Base-by-base conservation (phyloP, 1,140 invertebrate genomes). In the Pogonognathellus flavescens region DNA sequence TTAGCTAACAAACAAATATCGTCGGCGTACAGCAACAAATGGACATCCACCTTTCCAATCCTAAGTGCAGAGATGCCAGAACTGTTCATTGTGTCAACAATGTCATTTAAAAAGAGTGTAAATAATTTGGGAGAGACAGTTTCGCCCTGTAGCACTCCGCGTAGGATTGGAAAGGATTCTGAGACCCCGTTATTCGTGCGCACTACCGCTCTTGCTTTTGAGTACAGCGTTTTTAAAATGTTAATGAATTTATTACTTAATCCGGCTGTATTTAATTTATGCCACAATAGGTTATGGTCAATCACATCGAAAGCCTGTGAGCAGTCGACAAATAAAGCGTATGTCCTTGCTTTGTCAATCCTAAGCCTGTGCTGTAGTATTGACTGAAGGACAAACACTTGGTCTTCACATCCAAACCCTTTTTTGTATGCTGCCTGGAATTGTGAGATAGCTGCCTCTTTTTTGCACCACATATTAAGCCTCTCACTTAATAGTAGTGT, bases 341-440 rank as follows among this genome's bases (percentile, higher is more conserved):
- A 87, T 9, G 85, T 14, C 22, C 83, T 83, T 60, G 25, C 41
- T 10, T 80, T 86, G 66, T 50, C 41, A 2, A 41, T 53, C 9
- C 16, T 50, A 1, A 59, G 18, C 8, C 9, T n/a, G 85, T 59
- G 25, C 5, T 66, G 20, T 18, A 60, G 59, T 49, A 66, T 66
- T 2, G 87, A 70, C 13, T 87, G 83, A 5, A 90, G 62, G 1
- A 87, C 57, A 80, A 89, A 90, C 0, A 89, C 84, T 60, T 89
- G 88, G 14, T 90, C 87, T 10, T 85, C 83, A 20, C 88, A 89
- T 4, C 88, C 87, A 9, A 49, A 87, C 16, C 83, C 70, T 50
- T 72, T 86, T 80, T 88, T 82, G 50, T 89, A 90, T 0, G 88
- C 89, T 11, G 87, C 88, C 84, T 90, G 89, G 31, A 60, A 85